These are phyloP conservation scores for Peribatodes rhomboidaria DNA, from an alignment of 2,888 invertebrate species.

Conservation along the genomic window DNA sequence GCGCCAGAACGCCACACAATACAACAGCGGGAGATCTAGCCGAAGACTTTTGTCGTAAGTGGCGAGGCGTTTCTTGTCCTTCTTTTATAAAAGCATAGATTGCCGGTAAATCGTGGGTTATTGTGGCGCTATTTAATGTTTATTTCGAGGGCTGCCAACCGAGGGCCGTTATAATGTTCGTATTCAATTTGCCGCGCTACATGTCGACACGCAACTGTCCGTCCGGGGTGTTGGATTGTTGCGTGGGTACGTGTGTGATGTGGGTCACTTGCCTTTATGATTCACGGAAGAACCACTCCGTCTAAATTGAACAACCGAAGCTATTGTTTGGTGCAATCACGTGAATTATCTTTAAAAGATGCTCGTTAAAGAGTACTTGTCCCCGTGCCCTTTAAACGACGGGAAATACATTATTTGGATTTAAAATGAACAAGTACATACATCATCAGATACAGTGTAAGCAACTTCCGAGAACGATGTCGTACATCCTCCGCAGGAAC, in stretches of 20 bases:
- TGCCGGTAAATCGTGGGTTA: slow-evolving; percentile 84
- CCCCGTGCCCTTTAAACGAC: slow-evolving; percentile 21
- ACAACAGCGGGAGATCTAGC: slow-evolving; percentile 81
- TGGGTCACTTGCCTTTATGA: slow-evolving; percentile 73
- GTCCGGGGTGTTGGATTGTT: slow-evolving; percentile 67
- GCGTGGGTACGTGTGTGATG: slow-evolving; percentile 73
- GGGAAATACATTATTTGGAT: slow-evolving; percentile 33
- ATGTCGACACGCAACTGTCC: slow-evolving; percentile 79
- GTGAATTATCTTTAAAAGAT: slow-evolving; percentile 51
- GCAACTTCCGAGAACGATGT: slow-evolving; percentile 53
- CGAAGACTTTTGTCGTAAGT: slow-evolving; percentile 83
- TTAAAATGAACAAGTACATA: slow-evolving; percentile 18
- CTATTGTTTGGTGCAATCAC: slow-evolving; percentile 57
- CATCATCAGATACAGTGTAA: slow-evolving; percentile 32
- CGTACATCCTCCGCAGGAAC: slow-evolving; percentile 55
- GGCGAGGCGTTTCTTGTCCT: slow-evolving; percentile 80
- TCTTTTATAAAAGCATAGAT: slow-evolving; percentile 81
- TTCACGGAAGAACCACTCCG: slow-evolving; percentile 57
- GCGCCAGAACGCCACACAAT: slow-evolving; percentile 77
- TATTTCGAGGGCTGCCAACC: slow-evolving; percentile 73
- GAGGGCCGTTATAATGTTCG: slow-evolving; percentile 70
- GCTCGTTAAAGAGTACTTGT: slow-evolving; percentile 38
- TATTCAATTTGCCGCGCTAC: slow-evolving; percentile 78
- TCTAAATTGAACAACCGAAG: slow-evolving; percentile 50
- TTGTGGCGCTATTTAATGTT: slow-evolving; percentile 81